Conservation (phyloP, 2,888 invertebrate species). For the Synergus laeviventris region DNA sequence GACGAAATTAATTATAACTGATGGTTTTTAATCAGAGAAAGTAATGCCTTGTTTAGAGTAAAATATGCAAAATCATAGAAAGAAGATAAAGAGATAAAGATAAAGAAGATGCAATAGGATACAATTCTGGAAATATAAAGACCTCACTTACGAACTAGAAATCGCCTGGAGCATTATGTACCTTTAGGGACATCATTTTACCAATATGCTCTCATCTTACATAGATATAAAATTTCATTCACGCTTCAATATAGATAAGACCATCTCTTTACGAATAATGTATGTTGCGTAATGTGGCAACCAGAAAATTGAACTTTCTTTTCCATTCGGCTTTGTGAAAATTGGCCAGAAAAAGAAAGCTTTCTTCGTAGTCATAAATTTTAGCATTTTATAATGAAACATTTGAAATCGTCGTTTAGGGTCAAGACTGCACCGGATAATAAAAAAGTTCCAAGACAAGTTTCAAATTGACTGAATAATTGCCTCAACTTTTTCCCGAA, state of each 20-base stretch:
- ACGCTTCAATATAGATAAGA: conserved; percentile 27
- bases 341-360: background rate
- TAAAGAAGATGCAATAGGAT: background rate
- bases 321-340: conserved; percentile 20
- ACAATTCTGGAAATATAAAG: background rate
- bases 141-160: background rate
- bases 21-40: no score
- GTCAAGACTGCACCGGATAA: no score
- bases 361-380: background rate
- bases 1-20: background rate
- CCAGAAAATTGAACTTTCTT: conserved; percentile 33
- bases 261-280: conserved; percentile 8
- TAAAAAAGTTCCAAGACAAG: no score
- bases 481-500: background rate
- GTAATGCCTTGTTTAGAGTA: no score
- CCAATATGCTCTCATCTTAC: background rate
- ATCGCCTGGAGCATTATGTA: background rate
- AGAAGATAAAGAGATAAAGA: no score
- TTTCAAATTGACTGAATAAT: no score
- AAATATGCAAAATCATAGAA: no score
- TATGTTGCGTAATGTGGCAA: conserved; percentile 25
- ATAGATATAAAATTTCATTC: conserved; percentile 7
- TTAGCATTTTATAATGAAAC: background rate
- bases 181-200: conserved; percentile 13
- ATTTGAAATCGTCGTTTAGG: background rate